A percentile compares a stretch with the other conserved stretches of the same genome.
Conservation (phyloP, 2,797 vertebrate genomes). For the Kryptopterus vitreolus region DNA sequence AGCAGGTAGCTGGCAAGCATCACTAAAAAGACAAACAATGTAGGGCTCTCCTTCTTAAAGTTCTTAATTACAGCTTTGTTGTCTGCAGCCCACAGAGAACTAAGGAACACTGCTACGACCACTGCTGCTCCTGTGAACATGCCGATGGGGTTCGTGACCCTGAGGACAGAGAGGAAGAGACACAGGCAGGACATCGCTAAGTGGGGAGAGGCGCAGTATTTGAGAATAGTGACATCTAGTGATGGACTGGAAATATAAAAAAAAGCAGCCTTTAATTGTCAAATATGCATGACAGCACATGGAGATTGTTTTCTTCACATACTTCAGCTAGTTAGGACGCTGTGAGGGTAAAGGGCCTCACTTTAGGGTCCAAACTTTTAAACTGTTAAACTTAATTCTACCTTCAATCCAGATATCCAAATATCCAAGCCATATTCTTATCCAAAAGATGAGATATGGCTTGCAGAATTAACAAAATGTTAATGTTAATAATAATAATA, state of each 20-base stretch:
- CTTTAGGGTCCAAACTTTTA: too few species aligned
- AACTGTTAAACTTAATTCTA: background rate
- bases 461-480: too few species aligned
- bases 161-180: conserved; percentile 59
- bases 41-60: conserved; percentile 87
- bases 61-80: conserved; percentile 81
- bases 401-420: too few species aligned
- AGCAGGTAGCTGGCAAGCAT: conserved; percentile 87
- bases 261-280: too few species aligned
- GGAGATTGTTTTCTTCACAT: too few species aligned
- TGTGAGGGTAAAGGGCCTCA: too few species aligned
- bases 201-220: background rate
- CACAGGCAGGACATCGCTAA: background rate
- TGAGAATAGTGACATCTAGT: conserved; percentile 61
- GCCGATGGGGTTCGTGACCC: conserved; percentile 85
- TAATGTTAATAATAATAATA: too few species aligned
- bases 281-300: too few species aligned
- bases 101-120: conserved; percentile 82
- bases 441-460: too few species aligned
- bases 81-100: conserved; percentile 84
- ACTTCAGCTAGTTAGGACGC: too few species aligned
- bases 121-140: conserved; percentile 86
- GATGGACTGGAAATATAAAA: conserved; percentile 50
- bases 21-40: conserved; percentile 77
- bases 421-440: too few species aligned